Evolutionary conservation across 2,888 invertebrate species (phyloP).

Genomic region (Lamellibrachia satsuma): DNA sequence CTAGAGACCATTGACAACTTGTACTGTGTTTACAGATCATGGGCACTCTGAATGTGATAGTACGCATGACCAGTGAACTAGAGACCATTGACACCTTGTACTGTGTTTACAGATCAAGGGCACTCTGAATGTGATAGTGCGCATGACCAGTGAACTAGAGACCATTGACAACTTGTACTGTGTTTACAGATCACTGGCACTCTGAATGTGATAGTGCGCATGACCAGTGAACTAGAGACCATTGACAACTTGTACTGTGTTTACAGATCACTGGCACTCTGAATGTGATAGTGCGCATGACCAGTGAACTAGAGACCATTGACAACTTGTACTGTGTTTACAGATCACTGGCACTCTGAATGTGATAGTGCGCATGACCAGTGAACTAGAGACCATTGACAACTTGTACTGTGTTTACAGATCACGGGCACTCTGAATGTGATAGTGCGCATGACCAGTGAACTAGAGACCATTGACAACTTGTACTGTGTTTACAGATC

Average conservation of each 20-base stretch:
- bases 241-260: too few species aligned
- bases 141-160: constrained; percentile 95
- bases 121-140: constrained; percentile 93
- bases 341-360: constrained; percentile 94
- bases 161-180: constrained; percentile 72
- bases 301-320: constrained; percentile 95
- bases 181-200: constrained; percentile 84
- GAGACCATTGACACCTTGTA: constrained; percentile 73
- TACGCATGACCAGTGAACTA: constrained; percentile 93
- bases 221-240: constrained; percentile 95
- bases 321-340: background rate
- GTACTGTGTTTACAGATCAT: constrained; percentile 75
- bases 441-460: constrained; percentile 93
- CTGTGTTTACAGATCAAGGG: constrained; percentile 79
- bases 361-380: constrained; percentile 94
- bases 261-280: constrained; percentile 88
- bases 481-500: constrained; percentile 70
- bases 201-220: constrained; percentile 92
- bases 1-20: constrained; percentile 77
- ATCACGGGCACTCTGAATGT: constrained; percentile 95
- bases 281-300: constrained; percentile 95
- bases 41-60: constrained; percentile 93
- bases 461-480: constrained; percentile 85
- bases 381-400: constrained; percentile 91
- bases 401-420: constrained; percentile 65